phyloP scores from a whole-genome alignment of 2,113 vertebrate species.

The Solea senegalensis region DNA sequence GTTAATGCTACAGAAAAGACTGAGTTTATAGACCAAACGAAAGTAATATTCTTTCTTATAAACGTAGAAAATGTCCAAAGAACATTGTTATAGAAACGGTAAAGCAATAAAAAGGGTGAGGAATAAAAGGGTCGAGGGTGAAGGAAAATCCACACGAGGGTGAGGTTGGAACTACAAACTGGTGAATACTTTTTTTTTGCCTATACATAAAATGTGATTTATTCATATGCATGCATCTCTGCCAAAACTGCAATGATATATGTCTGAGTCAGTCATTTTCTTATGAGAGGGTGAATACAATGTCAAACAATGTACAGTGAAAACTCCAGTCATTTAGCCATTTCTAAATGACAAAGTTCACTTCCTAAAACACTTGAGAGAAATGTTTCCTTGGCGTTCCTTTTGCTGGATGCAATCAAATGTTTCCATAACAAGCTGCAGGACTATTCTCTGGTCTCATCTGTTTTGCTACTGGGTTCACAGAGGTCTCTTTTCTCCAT shows the following conservation, averaged over 20 bases:
- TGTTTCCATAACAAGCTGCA: slow-evolving; percentile 30
- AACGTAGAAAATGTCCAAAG: slow-evolving; percentile 53
- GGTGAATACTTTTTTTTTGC: slow-evolving; percentile 43
- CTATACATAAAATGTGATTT: slow-evolving; percentile 41
- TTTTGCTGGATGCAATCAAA: slow-evolving; percentile 48
- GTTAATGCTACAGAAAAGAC: slow-evolving; percentile 35
- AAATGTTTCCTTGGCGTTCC: slow-evolving; percentile 11
- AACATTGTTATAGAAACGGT: slow-evolving; percentile 24
- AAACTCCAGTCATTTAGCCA: slow-evolving; percentile 36
- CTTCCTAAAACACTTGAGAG: slow-evolving; percentile 22
- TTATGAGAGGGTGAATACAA: slow-evolving; percentile 58
- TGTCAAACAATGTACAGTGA: slow-evolving; percentile 46
- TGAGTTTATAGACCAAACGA: slow-evolving; percentile 21
- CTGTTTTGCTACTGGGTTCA: slow-evolving; percentile 86
- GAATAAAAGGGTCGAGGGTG: background rate
- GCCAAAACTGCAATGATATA: slow-evolving; percentile 61
- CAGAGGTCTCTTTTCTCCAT: slow-evolving; percentile 91
- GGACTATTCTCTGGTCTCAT: slow-evolving; percentile 86
- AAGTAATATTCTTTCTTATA: slow-evolving; percentile 37
- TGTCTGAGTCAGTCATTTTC: slow-evolving; percentile 50
- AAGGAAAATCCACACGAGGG: slow-evolving; percentile 15
- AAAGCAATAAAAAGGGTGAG: slow-evolving; percentile 32
- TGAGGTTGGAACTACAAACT: slow-evolving; percentile 52
- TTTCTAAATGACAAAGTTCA: slow-evolving; percentile 45
- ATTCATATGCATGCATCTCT: slow-evolving; percentile 74